These are phyloP conservation scores for Torymus auratus DNA, from an alignment of 2,888 invertebrate genomes.

Conservation along the genomic window DNA sequence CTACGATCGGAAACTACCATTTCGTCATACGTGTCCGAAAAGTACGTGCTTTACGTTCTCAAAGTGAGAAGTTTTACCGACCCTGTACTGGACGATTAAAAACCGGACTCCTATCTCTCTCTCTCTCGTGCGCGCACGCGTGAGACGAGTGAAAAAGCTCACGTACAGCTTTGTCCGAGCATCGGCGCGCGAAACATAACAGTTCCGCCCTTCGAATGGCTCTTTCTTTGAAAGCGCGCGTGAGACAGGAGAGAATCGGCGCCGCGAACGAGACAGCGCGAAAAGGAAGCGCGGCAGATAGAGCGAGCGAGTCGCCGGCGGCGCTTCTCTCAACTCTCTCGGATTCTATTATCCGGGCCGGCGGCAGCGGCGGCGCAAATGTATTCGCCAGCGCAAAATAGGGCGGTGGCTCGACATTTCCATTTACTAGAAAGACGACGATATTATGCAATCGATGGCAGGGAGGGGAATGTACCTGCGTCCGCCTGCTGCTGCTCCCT, in stretches of 20 bases:
- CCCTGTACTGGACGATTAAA: no score
- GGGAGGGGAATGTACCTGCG: conserved; percentile 48
- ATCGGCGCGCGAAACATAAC: conserved; percentile 49
- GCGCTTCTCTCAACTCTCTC: conserved; percentile 53
- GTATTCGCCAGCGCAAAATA: conserved; percentile 58
- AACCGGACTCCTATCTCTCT: no score
- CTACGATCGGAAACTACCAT: no score
- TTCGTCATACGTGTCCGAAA: no score
- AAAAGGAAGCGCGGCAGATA: neutral
- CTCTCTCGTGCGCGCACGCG: no score
- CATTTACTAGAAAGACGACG: conserved; percentile 59
- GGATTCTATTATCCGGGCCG: conserved; percentile 55
- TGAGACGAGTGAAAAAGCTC: conserved; percentile 1
- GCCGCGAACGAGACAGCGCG: neutral
- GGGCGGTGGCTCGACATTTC: conserved; percentile 60
- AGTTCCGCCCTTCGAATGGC: conserved; percentile 34
- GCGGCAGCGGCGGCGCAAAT: conserved; percentile 49
- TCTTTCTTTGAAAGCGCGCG: neutral
- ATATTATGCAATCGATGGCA: conserved; percentile 58
- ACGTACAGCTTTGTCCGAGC: conserved; percentile 45
- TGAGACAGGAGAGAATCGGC: neutral
- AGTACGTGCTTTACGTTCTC: no score
- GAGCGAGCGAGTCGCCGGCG: conserved; percentile 30
- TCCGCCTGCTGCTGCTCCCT: conserved; percentile 17
- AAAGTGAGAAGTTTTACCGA: no score